Evolutionary conservation across 2,888 invertebrate species (phyloP).

Genomic region (Xestia sexstrigata): DNA sequence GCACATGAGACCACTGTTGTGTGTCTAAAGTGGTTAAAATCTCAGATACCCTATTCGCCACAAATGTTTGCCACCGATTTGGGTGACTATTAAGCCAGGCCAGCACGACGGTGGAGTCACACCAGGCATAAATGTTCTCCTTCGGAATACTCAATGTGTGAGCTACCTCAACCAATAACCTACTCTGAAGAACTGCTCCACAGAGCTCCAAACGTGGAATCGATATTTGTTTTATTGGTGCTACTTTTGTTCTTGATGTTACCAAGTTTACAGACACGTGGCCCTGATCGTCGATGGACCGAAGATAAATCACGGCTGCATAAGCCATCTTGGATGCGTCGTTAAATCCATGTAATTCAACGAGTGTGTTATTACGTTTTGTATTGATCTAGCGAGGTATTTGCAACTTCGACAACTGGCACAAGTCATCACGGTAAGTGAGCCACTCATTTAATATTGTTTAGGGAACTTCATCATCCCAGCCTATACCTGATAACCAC

Average conservation of each 20-base stretch:
- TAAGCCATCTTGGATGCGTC: neutral
- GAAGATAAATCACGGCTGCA: neutral
- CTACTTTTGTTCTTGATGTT: conserved; percentile 4
- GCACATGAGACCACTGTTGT: conserved; percentile 13
- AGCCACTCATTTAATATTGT: conserved; percentile 6
- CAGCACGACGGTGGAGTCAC: neutral
- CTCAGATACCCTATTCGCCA: neutral
- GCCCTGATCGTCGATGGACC: neutral
- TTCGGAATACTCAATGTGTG: neutral
- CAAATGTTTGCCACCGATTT: conserved; percentile 6
- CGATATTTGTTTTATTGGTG: conserved; percentile 2
- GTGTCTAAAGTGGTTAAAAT: conserved; percentile 5
- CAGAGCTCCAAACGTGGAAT: conserved; percentile 12
- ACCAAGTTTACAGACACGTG: neutral
- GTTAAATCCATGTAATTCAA: conserved; percentile 2
- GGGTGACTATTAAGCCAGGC: conserved; percentile 9
- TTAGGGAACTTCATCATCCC: conserved; percentile 6
- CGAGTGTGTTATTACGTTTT: neutral
- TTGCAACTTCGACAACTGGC: neutral
- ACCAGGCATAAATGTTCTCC: conserved; percentile 1
- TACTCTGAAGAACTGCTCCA: conserved; percentile 4
- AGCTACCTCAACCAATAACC: conserved; percentile 5
- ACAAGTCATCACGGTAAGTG: conserved; percentile 3
- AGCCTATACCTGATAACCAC: conserved; percentile 8
- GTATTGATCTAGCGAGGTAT: conserved; percentile 10